Base-by-base conservation (phyloP, 1,140 invertebrate species). In the Frieseomelitta varia region DNA sequence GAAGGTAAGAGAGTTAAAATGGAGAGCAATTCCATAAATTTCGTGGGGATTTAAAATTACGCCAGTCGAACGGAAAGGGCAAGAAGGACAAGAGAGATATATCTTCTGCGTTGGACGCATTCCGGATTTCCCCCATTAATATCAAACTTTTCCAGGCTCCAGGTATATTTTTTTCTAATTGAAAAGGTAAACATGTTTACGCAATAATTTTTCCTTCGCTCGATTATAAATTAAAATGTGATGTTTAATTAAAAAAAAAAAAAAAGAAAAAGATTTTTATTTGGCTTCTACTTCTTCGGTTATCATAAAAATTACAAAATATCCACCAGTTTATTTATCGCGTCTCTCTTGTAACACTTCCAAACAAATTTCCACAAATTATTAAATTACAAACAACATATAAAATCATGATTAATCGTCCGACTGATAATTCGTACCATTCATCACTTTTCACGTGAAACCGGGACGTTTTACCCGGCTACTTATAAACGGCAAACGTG, bases 51-150 rank as follows among this genome's bases (percentile, higher is more conserved):
- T 90, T 85, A 86, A 84, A 91, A 91, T 85, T 85, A 88, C 80
- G 79, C 81, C 76, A 56, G 76, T 83, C 82, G 82, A 81, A 84
- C 84, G 85, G 27, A 85, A 74, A 89, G 77, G 77, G 82, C 56
- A 81, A 69, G 82, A 79, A 80, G 79, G 81, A 84, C 58, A 72
- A 71, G 63, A 27, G 82, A 85, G 78, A 92, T 92, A 88, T 90
- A 91, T 91, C 53, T 87, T 85, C 81, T 63, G 82, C 69, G 86
- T 80, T 72, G 78, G 91, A 90, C 85, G 73, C 85, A 85, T 90
- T 80, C 90, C 90, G 91, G 91, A 92, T 91, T 92, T 92, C 91
- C 90, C 81, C 91, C 89, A 92, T 92, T 92, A 92, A 92, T 92
- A 92, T 83, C 79, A 81, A 91, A 92, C 80, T 92, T 91, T 85